Base-by-base conservation (phyloP, 1,140 invertebrate genomes). In the Leguminivora glycinivorella region DNA sequence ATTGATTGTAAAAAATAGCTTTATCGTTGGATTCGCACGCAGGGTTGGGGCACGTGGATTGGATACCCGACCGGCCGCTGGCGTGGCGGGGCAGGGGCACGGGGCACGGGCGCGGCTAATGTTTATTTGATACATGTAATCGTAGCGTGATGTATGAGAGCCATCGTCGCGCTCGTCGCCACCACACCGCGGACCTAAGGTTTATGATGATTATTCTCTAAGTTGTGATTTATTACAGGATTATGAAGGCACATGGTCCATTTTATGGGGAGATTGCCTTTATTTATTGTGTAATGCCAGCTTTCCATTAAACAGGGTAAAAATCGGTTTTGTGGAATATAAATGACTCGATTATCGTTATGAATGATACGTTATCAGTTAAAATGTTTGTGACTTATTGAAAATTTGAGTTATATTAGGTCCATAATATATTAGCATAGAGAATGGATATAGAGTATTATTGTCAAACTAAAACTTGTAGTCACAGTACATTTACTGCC, bases 151-250 rank as follows among this genome's bases (percentile, higher is more conserved):
- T 87, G 83, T 84, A 89, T 88, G 87, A 74, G 79, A 72, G 74
- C 77, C 75, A 81, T 83, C 79, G 84, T 72, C 71, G 66, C 75
- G 82, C 31, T 14, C 24, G 68, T 73, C 78, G 72, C 76, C 73
- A 75, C 76, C 63, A 19, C 68, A 71, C 75, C 76, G 68, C 73
- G 73, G 71, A 58, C 72, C 82, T 75, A 82, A 77, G 83, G 78
- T 85, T 85, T 87, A 91, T 85, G 82, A 85, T 89, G 85, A 91
- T 88, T 88, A 88, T 87, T 85, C 80, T 85, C 83, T 79, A 86
- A 89, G 88, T 88, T 83, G 89, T 91, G 89, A 91, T 89, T 89
- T 89, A 89, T 91, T 88, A 83, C 74, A 38, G 87, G 87, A 89
- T 91, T 86, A 88, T 79, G 71, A 82, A 75, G 79, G 71, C 86